Evolutionary conservation across 2,797 vertebrate species (phyloP).

Genomic region (Artibeus jamaicensis): DNA sequence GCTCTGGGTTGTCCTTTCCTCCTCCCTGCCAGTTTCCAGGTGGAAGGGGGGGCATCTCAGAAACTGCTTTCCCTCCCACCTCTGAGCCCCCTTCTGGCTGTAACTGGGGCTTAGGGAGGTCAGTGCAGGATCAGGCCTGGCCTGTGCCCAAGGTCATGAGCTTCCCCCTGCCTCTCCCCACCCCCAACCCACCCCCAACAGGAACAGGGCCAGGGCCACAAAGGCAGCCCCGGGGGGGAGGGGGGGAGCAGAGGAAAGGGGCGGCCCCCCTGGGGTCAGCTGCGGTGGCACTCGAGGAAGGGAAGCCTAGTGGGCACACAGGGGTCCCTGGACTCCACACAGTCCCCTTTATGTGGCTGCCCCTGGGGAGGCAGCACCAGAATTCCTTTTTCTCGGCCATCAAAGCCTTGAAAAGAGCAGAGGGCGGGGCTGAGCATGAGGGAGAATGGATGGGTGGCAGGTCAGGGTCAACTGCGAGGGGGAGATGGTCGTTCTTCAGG

Average conservation of each 20-base stretch:
- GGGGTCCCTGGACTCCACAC: neutral
- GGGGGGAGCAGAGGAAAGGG: neutral
- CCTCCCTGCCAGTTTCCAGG: neutral
- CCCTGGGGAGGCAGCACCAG: neutral
- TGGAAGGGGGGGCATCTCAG: neutral
- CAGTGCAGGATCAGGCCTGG: neutral
- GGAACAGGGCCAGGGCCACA: neutral
- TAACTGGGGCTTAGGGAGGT: neutral
- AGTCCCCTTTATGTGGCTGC: neutral
- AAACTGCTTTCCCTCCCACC: neutral
- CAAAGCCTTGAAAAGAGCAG: conserved; percentile 42
- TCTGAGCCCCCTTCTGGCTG: neutral
- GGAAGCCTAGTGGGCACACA: neutral
- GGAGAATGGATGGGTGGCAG: conserved; percentile 62
- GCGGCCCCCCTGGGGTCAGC: neutral
- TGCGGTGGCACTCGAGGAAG: neutral
- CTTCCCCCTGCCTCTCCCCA: no score
- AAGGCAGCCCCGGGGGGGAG: neutral
- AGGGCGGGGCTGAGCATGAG: neutral
- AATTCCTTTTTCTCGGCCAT: conserved; percentile 33
- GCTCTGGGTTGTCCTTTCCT: neutral
- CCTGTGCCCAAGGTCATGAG: neutral
- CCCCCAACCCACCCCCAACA: neutral
- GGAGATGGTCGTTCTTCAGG: conserved; percentile 23
- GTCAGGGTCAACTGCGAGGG: conserved; percentile 61